Evolutionary conservation across 2,888 invertebrate genomes (phyloP).

Genomic region (Pogonocherus hispidulus): DNA sequence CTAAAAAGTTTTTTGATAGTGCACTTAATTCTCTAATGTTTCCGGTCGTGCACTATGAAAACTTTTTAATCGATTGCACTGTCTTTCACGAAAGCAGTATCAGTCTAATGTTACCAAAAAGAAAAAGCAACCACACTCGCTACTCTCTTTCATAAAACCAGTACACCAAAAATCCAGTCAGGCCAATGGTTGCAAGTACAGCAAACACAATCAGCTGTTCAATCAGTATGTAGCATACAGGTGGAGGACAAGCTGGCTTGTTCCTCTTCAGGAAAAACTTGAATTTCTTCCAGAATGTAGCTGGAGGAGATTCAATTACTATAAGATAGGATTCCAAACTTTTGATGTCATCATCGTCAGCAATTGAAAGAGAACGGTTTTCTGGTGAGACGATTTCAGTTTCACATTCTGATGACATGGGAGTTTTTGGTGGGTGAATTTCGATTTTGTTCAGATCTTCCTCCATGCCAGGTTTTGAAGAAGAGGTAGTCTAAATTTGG

Average conservation of each 20-base stretch:
- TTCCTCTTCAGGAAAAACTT: background rate
- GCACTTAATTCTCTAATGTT: no score
- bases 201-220: background rate
- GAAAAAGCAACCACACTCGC: no score
- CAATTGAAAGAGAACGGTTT: background rate
- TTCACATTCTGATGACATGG: background rate
- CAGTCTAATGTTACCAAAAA: no score
- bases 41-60: no score
- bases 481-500: no score
- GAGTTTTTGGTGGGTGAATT: background rate
- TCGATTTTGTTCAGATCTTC: background rate
- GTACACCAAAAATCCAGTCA: background rate
- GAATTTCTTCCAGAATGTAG: background rate
- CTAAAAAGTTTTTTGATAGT: no score
- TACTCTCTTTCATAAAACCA: background rate
- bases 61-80: no score
- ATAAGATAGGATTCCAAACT: background rate
- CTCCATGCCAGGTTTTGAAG: background rate
- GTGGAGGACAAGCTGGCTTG: constrained; percentile 24
- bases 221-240: constrained; percentile 7
- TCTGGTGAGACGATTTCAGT: no score
- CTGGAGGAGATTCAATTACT: background rate
- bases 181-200: background rate
- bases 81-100: no score
- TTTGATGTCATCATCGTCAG: background rate